Conservation (phyloP, 2,113 vertebrate species). For the Nicator chloris region DNA sequence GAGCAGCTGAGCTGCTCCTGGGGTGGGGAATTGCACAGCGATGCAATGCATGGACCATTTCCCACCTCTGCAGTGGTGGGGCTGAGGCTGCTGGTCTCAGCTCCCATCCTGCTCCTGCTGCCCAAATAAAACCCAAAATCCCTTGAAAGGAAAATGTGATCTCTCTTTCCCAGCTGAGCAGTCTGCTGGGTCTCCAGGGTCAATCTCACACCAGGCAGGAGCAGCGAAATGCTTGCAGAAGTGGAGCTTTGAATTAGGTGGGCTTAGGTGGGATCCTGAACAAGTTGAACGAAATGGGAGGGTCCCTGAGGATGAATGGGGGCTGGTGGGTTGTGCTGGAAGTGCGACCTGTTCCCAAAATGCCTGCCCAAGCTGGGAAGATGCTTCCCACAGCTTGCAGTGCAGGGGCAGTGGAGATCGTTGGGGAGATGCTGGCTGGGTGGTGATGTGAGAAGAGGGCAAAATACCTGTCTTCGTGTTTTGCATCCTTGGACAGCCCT, state of each 20-base stretch:
- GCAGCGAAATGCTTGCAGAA: neutral
- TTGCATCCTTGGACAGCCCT: neutral
- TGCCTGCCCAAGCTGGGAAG: neutral
- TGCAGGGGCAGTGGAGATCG: neutral
- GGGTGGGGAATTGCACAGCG: neutral
- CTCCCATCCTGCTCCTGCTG: neutral
- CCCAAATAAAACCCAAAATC: neutral
- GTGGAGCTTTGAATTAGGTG: neutral
- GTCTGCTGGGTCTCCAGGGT: neutral
- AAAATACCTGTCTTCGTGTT: neutral
- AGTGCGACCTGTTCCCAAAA: neutral
- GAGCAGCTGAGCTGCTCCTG: neutral
- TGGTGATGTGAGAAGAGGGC: neutral
- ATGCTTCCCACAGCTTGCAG: neutral
- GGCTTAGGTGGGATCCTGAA: neutral
- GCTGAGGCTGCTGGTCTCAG: neutral
- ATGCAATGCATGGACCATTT: neutral
- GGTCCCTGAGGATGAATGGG: neutral
- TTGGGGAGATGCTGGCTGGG: neutral
- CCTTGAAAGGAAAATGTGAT: neutral
- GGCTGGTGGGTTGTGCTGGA: fast-evolving
- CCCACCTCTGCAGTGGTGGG: neutral
- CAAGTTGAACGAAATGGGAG: too few species aligned
- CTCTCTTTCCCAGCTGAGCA: neutral
- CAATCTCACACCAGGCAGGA: neutral